Conservation (phyloP, 1,140 invertebrate species). For the Apis cerana region DNA sequence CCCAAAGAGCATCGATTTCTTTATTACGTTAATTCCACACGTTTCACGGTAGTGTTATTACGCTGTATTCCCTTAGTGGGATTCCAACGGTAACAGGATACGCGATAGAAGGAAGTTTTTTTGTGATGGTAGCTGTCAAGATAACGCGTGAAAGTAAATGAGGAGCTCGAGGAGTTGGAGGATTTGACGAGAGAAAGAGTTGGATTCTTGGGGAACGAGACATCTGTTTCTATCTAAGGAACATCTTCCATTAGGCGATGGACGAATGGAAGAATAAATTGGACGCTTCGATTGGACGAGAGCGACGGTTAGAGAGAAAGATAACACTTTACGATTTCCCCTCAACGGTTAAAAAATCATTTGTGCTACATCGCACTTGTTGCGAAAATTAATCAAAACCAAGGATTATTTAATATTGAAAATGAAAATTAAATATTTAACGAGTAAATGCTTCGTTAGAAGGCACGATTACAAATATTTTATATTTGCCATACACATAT, state of each 20-base stretch:
- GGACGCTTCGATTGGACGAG: background rate
- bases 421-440: too few relatives aligned
- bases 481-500: too few relatives aligned
- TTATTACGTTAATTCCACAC: background rate
- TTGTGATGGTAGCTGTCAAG: background rate
- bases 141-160: constrained; percentile 8
- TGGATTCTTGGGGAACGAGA: background rate
- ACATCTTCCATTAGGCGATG: background rate
- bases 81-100: background rate
- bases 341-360: too few relatives aligned
- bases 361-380: too few relatives aligned
- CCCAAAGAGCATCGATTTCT: background rate
- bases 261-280: background rate
- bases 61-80: background rate
- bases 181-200: background rate
- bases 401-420: too few relatives aligned
- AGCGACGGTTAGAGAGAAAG: too few relatives aligned
- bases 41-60: background rate
- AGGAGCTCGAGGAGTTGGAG: constrained; percentile 6
- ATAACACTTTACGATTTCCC: too few relatives aligned
- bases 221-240: background rate
- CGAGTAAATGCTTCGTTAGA: too few relatives aligned
- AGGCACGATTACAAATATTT: too few relatives aligned
- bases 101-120: background rate
- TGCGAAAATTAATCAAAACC: too few relatives aligned